Percentiles rank a stretch among this genome's conserved stretches.
These are phyloP conservation scores for Acleris sparsana DNA, from an alignment of 2,888 invertebrate genomes.

Conservation along the genomic window DNA sequence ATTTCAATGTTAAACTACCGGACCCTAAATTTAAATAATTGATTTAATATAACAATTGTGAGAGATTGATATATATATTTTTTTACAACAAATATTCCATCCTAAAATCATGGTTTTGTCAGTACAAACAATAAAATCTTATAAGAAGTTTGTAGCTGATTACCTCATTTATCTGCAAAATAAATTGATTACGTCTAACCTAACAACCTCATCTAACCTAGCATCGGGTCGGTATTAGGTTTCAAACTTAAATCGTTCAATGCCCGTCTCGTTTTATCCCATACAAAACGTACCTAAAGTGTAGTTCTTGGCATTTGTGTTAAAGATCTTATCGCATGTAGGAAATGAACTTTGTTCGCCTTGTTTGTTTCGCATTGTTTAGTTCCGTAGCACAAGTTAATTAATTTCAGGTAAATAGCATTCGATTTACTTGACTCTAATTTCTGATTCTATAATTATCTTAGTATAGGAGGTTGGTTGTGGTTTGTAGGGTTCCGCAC, in stretches of 20 bases:
- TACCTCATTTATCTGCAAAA: conserved; percentile 26
- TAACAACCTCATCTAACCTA: too few species aligned
- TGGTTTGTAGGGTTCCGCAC: too few species aligned
- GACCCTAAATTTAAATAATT: too few species aligned
- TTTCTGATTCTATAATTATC: too few species aligned
- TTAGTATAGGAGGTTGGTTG: too few species aligned
- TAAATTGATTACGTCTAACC: conserved; percentile 26
- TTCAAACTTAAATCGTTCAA: conserved; percentile 4
- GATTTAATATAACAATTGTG: too few species aligned
- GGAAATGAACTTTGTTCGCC: conserved; percentile 27
- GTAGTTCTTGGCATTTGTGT: too few species aligned
- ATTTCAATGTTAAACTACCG: too few species aligned
- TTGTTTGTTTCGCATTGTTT: neutral
- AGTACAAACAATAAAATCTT: neutral
- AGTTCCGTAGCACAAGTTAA: neutral
- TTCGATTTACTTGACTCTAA: neutral
- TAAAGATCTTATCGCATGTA: conserved; percentile 19
- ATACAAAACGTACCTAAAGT: too few species aligned
- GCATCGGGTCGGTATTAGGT: conserved; percentile 6
- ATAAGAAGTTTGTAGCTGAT: conserved; percentile 17
- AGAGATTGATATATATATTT: too few species aligned
- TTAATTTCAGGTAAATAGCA: neutral
- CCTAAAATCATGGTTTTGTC: neutral
- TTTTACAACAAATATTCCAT: neutral
- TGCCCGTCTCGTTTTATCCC: too few species aligned